Conservation (phyloP, 2,113 vertebrate species). For the Agapornis roseicollis region DNA sequence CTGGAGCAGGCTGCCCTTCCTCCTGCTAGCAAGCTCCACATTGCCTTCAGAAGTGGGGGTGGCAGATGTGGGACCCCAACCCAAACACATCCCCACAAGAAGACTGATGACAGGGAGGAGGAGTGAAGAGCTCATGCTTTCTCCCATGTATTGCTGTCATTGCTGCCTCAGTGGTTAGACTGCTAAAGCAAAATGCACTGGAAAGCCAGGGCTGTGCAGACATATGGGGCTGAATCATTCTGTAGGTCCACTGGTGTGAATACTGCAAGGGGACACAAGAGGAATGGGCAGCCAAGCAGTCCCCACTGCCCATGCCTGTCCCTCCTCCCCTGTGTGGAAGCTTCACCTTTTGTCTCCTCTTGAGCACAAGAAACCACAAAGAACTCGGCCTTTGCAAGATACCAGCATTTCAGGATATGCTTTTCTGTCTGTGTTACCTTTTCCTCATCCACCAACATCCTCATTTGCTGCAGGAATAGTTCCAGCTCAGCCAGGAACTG, state of each 20-base stretch:
- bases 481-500: background rate
- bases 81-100: background rate
- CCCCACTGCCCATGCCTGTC: background rate
- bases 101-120: background rate
- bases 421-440: background rate
- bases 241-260: accelerated
- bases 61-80: background rate
- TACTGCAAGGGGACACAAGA: background rate
- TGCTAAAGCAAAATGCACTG: background rate
- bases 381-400: background rate
- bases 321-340: background rate
- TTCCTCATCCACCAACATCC: background rate
- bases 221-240: too few species aligned
- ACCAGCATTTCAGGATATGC: background rate
- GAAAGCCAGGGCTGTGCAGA: background rate
- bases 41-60: background rate
- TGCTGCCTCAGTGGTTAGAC: background rate
- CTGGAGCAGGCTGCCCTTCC: background rate
- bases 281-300: background rate
- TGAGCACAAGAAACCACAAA: background rate
- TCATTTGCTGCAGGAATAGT: background rate
- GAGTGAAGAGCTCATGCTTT: background rate
- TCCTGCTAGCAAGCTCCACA: background rate
- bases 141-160: background rate
- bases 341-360: background rate